These are phyloP conservation scores for Ptychoptera albimana DNA, from an alignment of 2,888 invertebrate genomes.

Conservation along the genomic window DNA sequence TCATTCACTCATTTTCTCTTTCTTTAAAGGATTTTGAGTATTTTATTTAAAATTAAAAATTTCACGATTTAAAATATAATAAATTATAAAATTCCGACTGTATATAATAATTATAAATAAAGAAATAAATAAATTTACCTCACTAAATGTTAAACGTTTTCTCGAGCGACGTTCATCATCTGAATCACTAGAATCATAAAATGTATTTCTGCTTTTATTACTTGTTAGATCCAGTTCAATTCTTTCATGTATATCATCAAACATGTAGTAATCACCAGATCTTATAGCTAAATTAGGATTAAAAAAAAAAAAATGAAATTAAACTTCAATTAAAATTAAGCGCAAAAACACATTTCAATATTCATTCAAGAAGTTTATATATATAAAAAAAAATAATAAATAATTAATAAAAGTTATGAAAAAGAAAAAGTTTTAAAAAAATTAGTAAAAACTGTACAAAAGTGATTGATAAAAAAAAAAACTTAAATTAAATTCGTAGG, in stretches of 20 bases:
- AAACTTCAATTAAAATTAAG: background rate
- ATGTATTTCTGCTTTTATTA: constrained; percentile 11
- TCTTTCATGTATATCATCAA: constrained; percentile 81
- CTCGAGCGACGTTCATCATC: background rate
- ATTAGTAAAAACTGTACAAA: no score
- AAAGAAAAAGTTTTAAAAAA: no score
- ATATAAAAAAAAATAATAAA: background rate
- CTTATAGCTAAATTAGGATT: constrained; percentile 59
- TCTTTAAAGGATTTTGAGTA: no score
- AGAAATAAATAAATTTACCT: background rate
- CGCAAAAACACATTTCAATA: background rate
- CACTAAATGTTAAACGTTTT: background rate
- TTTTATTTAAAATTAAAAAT: no score
- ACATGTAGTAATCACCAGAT: constrained; percentile 99
- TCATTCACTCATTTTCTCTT: no score
- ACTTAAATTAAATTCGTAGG: no score
- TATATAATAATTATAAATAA: no score
- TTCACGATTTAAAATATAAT: no score
- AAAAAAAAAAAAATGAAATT: constrained; percentile 8
- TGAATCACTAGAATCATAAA: background rate
- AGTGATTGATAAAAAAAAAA: no score
- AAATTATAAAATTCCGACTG: no score
- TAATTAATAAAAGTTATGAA: background rate
- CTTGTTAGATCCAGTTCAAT: constrained; percentile 49
- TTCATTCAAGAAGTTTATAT: background rate